phyloP scores from a whole-genome alignment of 30 jellyfish, hydroid and myxozoan genomes.

The Pseudorhiza aurosa region DNA sequence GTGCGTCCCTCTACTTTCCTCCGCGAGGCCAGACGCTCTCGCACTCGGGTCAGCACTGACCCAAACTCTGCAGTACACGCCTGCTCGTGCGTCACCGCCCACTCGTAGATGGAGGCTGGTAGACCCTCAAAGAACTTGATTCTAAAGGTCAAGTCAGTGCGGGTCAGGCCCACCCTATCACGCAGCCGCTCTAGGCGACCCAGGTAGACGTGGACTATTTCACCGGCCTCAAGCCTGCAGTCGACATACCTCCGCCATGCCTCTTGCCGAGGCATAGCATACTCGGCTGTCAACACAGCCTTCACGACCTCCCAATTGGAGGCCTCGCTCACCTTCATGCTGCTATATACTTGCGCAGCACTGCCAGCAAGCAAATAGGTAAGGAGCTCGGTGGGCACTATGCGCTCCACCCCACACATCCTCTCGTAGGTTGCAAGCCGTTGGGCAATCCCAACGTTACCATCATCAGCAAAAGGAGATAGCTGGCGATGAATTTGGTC shows the following conservation, averaged over 20 bases:
- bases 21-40: background rate
- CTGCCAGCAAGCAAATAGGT: no score
- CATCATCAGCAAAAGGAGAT: no score
- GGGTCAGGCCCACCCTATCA: background rate
- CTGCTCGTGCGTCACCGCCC: constrained; percentile 28
- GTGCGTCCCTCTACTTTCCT: constrained; percentile 13
- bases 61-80: background rate
- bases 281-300: constrained; percentile 1
- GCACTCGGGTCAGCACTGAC: constrained; percentile 14
- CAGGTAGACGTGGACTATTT: constrained; percentile 22
- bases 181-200: background rate
- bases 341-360: no score
- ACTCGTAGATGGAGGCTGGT: constrained; percentile 7
- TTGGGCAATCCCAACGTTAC: no score
- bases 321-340: constrained; percentile 1
- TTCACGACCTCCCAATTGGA: background rate
- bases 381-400: no score
- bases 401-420: no score
- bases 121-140: constrained; percentile 7
- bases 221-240: constrained; percentile 37
- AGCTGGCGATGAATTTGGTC: no score
- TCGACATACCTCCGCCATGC: background rate
- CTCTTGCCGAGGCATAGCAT: background rate
- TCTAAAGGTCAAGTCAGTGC: background rate
- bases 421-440: no score